A percentile compares a stretch with the other conserved stretches of the same genome.
Conservation (phyloP, 2,797 vertebrate genomes). For the Scolopax rusticola region DNA sequence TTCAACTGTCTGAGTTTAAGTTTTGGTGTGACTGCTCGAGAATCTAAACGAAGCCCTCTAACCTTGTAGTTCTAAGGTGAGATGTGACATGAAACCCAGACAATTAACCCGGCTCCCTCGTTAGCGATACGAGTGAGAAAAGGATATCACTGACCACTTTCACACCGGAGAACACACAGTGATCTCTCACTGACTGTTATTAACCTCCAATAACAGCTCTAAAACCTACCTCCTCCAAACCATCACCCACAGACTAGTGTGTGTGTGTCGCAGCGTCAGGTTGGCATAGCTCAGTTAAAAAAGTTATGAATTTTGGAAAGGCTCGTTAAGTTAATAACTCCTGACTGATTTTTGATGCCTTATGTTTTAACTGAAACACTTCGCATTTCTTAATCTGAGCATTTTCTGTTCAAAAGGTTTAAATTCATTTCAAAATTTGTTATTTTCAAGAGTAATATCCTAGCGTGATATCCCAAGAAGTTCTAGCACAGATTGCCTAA, state of each 20-base stretch:
- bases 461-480: not conserved
- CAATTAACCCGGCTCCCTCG: not conserved
- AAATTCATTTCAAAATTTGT: not conserved
- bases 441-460: not conserved
- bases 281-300: not conserved
- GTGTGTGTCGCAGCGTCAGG: not conserved
- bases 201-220: not conserved
- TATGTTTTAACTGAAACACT: not conserved
- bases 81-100: not conserved
- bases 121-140: rapidly evolving
- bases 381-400: not conserved
- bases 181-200: rapidly evolving
- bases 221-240: not conserved
- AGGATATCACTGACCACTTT: not conserved
- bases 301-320: not conserved
- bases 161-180: rapidly evolving
- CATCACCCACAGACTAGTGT: not conserved
- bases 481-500: not conserved
- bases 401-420: not conserved
- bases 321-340: not conserved
- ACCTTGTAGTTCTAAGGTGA: not conserved
- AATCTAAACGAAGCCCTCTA: not conserved
- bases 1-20: not conserved
- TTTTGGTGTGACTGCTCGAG: not conserved
- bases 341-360: not conserved